Evolutionary conservation across 2,113 vertebrate species (phyloP).

Genomic region (Colossoma macropomum): DNA sequence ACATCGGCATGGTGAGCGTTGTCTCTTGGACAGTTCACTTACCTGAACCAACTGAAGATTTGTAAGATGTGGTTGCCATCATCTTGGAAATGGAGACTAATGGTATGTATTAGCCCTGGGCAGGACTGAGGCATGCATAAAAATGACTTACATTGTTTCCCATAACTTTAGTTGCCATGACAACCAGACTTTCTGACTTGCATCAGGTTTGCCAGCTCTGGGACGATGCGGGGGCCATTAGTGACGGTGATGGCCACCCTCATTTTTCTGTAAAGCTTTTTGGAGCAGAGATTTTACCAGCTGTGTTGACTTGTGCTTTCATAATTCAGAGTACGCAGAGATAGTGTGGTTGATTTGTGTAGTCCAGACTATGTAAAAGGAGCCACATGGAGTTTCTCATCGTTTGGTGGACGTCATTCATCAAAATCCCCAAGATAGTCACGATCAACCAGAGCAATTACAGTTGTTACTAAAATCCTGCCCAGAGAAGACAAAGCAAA

Average conservation of each 20-base stretch:
- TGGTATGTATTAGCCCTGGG: constrained; percentile 47
- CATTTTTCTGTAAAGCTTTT: constrained; percentile 8
- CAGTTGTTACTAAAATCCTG: constrained; percentile 17
- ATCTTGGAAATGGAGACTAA: constrained; percentile 40
- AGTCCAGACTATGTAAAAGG: not conserved
- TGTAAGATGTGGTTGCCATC: constrained; percentile 21
- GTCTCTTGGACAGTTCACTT: constrained; percentile 23
- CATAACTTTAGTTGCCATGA: constrained; percentile 45
- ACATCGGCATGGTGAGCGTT: not conserved
- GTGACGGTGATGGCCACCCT: constrained; percentile 12
- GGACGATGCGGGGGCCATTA: constrained; percentile 17
- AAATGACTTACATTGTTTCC: constrained; percentile 47
- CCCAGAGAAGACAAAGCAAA: constrained; percentile 18
- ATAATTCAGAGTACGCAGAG: not conserved
- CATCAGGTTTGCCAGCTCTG: constrained; percentile 5
- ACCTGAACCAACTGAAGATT: constrained; percentile 31
- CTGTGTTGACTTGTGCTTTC: not conserved
- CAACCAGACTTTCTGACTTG: constrained; percentile 27
- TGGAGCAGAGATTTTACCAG: not conserved
- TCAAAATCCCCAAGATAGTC: not conserved
- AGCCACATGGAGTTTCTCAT: not conserved
- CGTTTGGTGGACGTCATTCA: constrained; percentile 17
- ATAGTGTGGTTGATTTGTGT: not conserved
- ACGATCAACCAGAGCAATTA: not conserved
- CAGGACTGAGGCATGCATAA: constrained; percentile 51